These are phyloP conservation scores for Alcedo quadribrachys DNA, from an alignment of 2,797 vertebrate species.

Conservation along the genomic window DNA sequence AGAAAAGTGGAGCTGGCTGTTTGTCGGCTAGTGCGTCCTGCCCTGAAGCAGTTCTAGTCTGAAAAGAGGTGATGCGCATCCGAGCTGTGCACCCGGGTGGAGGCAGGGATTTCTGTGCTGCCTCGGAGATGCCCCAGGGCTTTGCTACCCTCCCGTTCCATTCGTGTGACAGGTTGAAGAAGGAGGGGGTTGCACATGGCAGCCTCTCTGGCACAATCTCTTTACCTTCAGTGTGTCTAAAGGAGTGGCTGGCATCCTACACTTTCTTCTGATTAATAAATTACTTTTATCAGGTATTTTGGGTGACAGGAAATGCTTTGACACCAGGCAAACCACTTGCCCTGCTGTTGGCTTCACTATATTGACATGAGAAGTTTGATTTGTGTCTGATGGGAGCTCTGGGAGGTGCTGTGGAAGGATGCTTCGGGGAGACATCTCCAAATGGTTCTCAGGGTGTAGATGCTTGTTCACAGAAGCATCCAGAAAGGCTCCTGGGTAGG, in stretches of 20 bases:
- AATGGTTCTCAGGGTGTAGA: too few relatives aligned
- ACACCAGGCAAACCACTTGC: neutral
- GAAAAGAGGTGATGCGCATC: neutral
- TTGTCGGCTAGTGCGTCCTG: too few relatives aligned
- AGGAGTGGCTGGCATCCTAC: neutral
- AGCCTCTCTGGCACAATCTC: neutral
- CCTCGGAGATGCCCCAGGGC: neutral
- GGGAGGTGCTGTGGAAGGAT: too few relatives aligned
- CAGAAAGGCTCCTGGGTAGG: too few relatives aligned
- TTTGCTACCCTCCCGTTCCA: neutral
- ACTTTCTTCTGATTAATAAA: neutral
- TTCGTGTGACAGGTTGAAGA: neutral
- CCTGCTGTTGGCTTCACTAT: neutral
- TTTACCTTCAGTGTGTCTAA: neutral
- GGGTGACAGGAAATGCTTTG: rapidly evolving
- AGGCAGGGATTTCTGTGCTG: neutral
- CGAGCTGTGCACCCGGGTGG: neutral
- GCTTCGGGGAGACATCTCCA: too few relatives aligned
- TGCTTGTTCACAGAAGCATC: too few relatives aligned
- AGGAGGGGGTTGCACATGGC: neutral
- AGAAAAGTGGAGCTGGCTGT: too few relatives aligned
- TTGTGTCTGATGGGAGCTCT: neutral
- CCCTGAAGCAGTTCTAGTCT: neutral
- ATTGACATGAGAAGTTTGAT: neutral
- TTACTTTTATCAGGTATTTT: neutral